Evolutionary conservation across 2,888 invertebrate genomes (phyloP), one percentile per base, ranked within the genome.

Genomic region (Eulithis testata): DNA sequence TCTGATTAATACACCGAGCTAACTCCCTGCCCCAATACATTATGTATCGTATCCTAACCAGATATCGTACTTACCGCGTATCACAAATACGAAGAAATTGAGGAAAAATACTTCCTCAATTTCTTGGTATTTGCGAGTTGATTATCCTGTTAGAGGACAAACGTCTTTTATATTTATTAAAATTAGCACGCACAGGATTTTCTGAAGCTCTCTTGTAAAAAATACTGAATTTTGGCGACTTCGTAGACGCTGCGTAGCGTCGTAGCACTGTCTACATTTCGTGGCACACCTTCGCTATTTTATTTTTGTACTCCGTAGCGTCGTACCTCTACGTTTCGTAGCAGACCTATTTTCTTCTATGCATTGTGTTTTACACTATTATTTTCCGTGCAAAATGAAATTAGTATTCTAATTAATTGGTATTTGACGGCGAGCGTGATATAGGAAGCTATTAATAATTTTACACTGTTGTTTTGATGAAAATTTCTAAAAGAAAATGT

Each of bases 1-100:
- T 52, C 60, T 21, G 51, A 63, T 66, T 62, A 59, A 50, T 50
- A 50, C 53, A 31, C 40, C 43, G 36, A 53, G 61, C 65, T 59
- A 55, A 55, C 54, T 36, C 14, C 12, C 53, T 49, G 12, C 12
- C 40, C n/a, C 44, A n/a, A 36, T 54, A 43, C 31, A 55, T 53
- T 51, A 53, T 52, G 52, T 63, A 63, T 52, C 40, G 12, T 11
- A 40, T 47, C 50, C 27, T n/a, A 36, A 11, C 51, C 12, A 53
- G 37, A 45, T 11, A 44, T 4, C 8, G 43, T 27, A 55, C 11
- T 2, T 11, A 54, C 21, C 47, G 11, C 4, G 21, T 7, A 45
- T 7, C 37, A 37, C 6, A 8, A 7, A 37, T 37, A 37, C 45
- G 45, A 45, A n/a, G 12, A 45, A 47, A 21, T 49, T 21, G 9